phyloP scores from a whole-genome alignment of 2,113 vertebrate species.

The Eonycteris spelaea region DNA sequence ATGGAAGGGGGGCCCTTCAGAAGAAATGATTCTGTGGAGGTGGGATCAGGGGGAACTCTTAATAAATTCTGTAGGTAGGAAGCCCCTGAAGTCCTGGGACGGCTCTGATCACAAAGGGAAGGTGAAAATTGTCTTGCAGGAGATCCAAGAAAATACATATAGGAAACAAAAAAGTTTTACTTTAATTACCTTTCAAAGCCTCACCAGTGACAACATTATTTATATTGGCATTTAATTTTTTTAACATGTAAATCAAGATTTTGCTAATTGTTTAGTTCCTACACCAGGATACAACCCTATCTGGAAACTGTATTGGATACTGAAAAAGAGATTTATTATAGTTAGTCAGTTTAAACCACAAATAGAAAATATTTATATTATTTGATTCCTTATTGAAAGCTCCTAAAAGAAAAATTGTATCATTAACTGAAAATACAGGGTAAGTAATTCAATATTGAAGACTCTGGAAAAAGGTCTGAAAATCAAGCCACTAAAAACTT shows the following conservation, averaged over 20 bases:
- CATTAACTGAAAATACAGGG: constrained; percentile 58
- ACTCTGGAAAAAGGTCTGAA: constrained; percentile 64
- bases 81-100: constrained; percentile 88
- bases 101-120: constrained; percentile 91
- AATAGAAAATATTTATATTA: constrained; percentile 45
- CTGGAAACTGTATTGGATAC: constrained; percentile 62
- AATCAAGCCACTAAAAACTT: constrained; percentile 49
- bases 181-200: constrained; percentile 87
- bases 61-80: constrained; percentile 87
- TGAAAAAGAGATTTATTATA: constrained; percentile 63
- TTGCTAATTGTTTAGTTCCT: constrained; percentile 70
- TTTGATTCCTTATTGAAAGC: constrained; percentile 40
- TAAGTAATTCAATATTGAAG: constrained; percentile 60
- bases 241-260: constrained; percentile 68
- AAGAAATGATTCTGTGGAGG: constrained; percentile 87
- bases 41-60: constrained; percentile 85
- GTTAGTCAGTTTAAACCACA: constrained; percentile 50
- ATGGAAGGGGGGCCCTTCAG: constrained; percentile 87
- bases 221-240: constrained; percentile 70
- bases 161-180: constrained; percentile 89
- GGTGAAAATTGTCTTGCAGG: constrained; percentile 90
- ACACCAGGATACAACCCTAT: constrained; percentile 63
- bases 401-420: constrained; percentile 42
- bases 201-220: constrained; percentile 80
- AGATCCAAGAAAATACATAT: constrained; percentile 89